Evolutionary conservation across 2,888 invertebrate species (phyloP).

Genomic region (Synergus umbraculus): DNA sequence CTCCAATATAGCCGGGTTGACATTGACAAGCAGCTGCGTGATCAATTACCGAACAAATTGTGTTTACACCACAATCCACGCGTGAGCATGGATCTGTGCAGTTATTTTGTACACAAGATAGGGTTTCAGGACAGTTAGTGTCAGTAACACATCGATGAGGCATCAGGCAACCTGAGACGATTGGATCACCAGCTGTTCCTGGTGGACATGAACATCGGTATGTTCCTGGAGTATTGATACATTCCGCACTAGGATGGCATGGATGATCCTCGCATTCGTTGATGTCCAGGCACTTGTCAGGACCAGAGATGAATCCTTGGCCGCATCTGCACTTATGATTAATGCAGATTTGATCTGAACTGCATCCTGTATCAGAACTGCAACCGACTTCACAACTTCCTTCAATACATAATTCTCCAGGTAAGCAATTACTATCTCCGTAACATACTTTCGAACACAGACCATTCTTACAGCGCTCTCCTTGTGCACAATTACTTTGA

Average conservation of each 20-base stretch:
- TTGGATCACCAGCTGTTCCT: constrained; percentile 88
- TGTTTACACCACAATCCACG: constrained; percentile 87
- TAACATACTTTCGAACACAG: constrained; percentile 92
- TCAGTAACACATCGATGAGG: constrained; percentile 88
- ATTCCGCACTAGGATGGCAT: constrained; percentile 89
- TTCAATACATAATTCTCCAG: constrained; percentile 91
- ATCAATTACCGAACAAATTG: constrained; percentile 85
- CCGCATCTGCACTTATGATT: constrained; percentile 87
- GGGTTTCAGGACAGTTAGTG: constrained; percentile 86
- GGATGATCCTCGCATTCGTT: constrained; percentile 89
- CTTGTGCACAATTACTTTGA: constrained; percentile 87
- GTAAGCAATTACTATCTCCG: constrained; percentile 92
- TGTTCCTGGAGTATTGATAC: constrained; percentile 89
- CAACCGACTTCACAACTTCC: constrained; percentile 92
- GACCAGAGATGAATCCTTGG: constrained; percentile 86
- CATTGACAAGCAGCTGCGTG: constrained; percentile 88
- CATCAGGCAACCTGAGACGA: constrained; percentile 83
- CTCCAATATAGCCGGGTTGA: constrained; percentile 89
- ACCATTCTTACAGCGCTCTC: constrained; percentile 89
- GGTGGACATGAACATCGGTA: constrained; percentile 89
- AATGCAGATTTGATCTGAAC: constrained; percentile 87
- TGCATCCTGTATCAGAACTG: constrained; percentile 88
- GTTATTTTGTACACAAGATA: constrained; percentile 87
- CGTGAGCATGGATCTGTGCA: constrained; percentile 90
- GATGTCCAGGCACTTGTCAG: constrained; percentile 86